Evolutionary conservation across 2,113 vertebrate genomes (phyloP), one percentile per base, ranked within the genome.

Genomic region (Coreoperca whiteheadi): DNA sequence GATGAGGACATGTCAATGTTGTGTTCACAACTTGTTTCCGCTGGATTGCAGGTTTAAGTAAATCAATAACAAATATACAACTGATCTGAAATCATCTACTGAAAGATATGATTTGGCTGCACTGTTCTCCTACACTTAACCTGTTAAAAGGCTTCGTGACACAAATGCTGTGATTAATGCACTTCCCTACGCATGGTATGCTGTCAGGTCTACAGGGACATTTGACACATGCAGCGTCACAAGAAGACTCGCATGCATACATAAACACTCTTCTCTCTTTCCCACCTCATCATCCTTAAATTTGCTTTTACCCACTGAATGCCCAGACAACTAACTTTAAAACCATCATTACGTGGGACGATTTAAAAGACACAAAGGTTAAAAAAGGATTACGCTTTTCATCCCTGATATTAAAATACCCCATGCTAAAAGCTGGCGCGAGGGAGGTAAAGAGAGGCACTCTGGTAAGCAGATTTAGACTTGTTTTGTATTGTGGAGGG

Each of bases 401-500:
- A 92, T 89, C 84, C 86, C 84, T 82, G 79, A 91, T 89, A 90
- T 90, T 90, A 90, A 93, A 92, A 90, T 84, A 81, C 81, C 34
- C 79, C 41, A 79, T 60, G 63, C 48, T 88, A 90, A 92, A 89
- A 92, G 69, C 87, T 84, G 75, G 51, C 10, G 43, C 11, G 61
- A 79, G 61, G 59, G 81, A 78, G 68, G 72, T 59, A 80, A 88
- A 90, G 84, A 68, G 81, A 90, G 81, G 74, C 79, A 90, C 91
- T 91, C 88, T 92, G 87, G 84, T 89, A 90, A 93, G 86, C 87
- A 91, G 89, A 93, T 94, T 94, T 87, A 80, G 72, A 73, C 80
- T 88, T 69, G 66, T 84, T 79, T 89, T 65, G 70, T 82, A 69
- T 72, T 78, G 66, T 78, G 72, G 81, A 79, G 16, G 57, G 81